Base-by-base conservation (phyloP, 2,888 invertebrate species). In the Linhomoeus sp. region DNA sequence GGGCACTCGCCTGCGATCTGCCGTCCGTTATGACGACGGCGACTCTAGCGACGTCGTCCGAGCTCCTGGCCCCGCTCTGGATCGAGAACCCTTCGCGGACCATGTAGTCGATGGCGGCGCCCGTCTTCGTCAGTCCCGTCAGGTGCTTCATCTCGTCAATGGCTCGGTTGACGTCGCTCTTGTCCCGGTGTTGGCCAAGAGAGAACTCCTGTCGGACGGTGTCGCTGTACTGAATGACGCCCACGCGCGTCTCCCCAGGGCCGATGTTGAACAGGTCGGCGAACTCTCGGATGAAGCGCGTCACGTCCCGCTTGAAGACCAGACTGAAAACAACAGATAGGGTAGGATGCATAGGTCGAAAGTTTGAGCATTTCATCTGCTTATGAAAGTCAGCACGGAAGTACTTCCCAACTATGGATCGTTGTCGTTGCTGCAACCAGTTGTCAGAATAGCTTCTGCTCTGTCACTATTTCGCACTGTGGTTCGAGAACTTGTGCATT, bases 1-100 rank as follows among this genome's bases (percentile, higher is more conserved):
- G n/a, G n/a, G n/a, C n/a, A n/a, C n/a, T n/a, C n/a, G n/a, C n/a
- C n/a, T 63, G 63, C 26, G 66, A 66, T 23, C 63, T 51, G 7
- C 67, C 68, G 50, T 68, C 67, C 1, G 67, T 67, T 26, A 69
- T 60, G 7, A 68, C 64, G 36, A 69, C 61, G 15, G 63, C 65
- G 2, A 68, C 58, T 47, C 60, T 58, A 3, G 60, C 62, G 1
- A 64, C 58, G 40, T 58, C 53, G n/a, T n/a, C n/a, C 14, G 56
- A 57, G 29, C 12, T 12, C 20, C 63, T 51, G n/a, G 63, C 63
- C 23, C 63, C 63, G 40, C 63, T 49, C 40, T 60, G 48, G 43
- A 59, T 58, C 29, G 57, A 52, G 53, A 63, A 62, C n/a, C n/a
- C n/a, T n/a, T n/a, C n/a, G n/a, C n/a, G n/a, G n/a, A n/a, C n/a